Conservation (phyloP, 2,797 vertebrate genomes). For the Moxostoma hubbsi region DNA sequence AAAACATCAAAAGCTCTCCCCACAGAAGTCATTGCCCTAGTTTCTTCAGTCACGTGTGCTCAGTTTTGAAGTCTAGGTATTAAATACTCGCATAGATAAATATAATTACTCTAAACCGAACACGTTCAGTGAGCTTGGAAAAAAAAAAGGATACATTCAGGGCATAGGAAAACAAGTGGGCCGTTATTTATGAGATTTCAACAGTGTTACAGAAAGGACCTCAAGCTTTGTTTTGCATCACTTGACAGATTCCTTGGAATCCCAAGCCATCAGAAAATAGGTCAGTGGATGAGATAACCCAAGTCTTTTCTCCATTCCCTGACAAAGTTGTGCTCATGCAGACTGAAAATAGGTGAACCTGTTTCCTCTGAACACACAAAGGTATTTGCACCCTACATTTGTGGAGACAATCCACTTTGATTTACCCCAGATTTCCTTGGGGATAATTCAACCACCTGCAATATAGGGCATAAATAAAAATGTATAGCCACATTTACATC, state of each 20-base stretch:
- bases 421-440: slow-evolving; percentile 55
- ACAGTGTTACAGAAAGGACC: not conserved
- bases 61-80: slow-evolving; percentile 36
- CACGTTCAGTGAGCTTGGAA: slow-evolving; percentile 15
- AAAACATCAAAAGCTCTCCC: slow-evolving; percentile 29
- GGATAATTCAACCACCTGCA: not conserved
- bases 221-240: not conserved
- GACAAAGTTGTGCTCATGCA: slow-evolving; percentile 43
- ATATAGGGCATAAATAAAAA: slow-evolving; percentile 3
- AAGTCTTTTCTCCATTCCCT: slow-evolving; percentile 13
- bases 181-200: not conserved
- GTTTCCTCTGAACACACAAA: slow-evolving; percentile 59
- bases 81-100: slow-evolving; percentile 34
- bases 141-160: not conserved
- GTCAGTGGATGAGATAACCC: slow-evolving; percentile 8
- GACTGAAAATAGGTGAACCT: slow-evolving; percentile 66
- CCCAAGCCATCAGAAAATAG: slow-evolving; percentile 19
- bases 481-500: slow-evolving; percentile 10
- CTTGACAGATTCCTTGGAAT: not conserved
- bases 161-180: not conserved
- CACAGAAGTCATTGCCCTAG: slow-evolving; percentile 46
- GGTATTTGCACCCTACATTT: slow-evolving; percentile 63
- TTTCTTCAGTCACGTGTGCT: slow-evolving; percentile 48
- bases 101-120: slow-evolving; percentile 21
- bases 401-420: slow-evolving; percentile 60